Evolutionary conservation across 2,113 vertebrate genomes (phyloP).

Genomic region (Psophia crepitans): DNA sequence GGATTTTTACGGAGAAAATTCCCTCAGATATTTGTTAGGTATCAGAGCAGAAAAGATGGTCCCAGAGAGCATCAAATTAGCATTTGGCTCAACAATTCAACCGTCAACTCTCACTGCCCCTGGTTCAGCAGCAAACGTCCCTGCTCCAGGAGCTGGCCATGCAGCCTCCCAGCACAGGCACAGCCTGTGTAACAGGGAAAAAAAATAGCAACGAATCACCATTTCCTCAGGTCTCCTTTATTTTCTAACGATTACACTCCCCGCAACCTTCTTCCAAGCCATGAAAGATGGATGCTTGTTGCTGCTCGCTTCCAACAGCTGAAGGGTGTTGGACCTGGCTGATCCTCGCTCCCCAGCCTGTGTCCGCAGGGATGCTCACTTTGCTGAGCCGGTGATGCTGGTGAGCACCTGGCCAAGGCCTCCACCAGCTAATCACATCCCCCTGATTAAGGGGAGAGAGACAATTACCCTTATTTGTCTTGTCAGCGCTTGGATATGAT

Average conservation of each 20-base stretch:
- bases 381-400: not conserved
- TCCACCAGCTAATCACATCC: not conserved
- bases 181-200: accelerated
- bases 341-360: not conserved
- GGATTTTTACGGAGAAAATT: not conserved
- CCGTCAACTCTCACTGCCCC: not conserved
- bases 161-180: not conserved
- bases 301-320: not conserved
- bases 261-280: not conserved
- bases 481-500: not conserved
- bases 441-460: slow-evolving; percentile 8
- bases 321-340: not conserved
- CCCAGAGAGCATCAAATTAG: not conserved
- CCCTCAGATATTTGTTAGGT: not conserved
- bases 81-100: not conserved
- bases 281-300: not conserved
- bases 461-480: slow-evolving; percentile 31
- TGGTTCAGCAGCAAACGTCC: accelerated
- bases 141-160: not conserved
- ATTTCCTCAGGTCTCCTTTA: not conserved
- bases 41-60: not conserved
- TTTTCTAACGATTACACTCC: not conserved
- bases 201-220: not conserved
- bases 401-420: not conserved
- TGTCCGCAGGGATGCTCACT: not conserved